Conservation (phyloP, 2,888 invertebrate genomes). For the Drosophila peninsularis region DNA sequence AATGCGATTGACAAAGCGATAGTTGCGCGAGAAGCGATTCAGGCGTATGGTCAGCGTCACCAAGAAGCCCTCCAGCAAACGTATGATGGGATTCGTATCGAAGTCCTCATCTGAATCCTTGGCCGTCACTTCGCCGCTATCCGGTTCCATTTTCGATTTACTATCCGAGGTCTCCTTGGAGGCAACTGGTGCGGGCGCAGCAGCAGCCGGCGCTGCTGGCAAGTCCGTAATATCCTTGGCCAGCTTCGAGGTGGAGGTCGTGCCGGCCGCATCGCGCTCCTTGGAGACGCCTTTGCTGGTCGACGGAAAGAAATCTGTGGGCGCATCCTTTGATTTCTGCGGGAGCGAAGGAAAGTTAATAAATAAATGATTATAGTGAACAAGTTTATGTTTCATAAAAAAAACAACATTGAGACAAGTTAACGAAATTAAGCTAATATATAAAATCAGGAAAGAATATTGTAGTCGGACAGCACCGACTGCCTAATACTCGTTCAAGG, state of each 20-base stretch:
- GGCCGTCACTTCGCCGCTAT: slow-evolving; percentile 79
- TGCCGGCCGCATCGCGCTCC: slow-evolving; percentile 63
- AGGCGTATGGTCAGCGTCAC: slow-evolving; percentile 93
- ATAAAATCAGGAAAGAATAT: neutral
- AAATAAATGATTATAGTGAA: neutral
- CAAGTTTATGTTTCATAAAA: neutral
- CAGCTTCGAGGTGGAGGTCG: slow-evolving; percentile 46
- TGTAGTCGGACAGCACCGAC: neutral
- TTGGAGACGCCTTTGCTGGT: slow-evolving; percentile 75
- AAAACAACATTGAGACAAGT: slow-evolving; percentile 52
- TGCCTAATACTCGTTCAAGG: neutral
- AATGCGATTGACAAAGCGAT: slow-evolving; percentile 96
- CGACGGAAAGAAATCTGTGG: slow-evolving; percentile 68
- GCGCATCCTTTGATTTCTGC: slow-evolving; percentile 80
- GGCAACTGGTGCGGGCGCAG: slow-evolving; percentile 37
- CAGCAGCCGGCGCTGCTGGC: slow-evolving; percentile 38
- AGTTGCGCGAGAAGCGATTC: slow-evolving; percentile 95
- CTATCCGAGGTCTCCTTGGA: slow-evolving; percentile 70
- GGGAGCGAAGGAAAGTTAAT: neutral
- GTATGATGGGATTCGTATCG: slow-evolving; percentile 80
- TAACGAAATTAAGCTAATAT: slow-evolving; percentile 52
- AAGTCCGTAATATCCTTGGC: slow-evolving; percentile 57
- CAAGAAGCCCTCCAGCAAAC: slow-evolving; percentile 85
- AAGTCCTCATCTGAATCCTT: slow-evolving; percentile 81
- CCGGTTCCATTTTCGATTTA: slow-evolving; percentile 76